phyloP scores from a whole-genome alignment of 1,140 invertebrate genomes.

The Temnothorax nylanderi region DNA sequence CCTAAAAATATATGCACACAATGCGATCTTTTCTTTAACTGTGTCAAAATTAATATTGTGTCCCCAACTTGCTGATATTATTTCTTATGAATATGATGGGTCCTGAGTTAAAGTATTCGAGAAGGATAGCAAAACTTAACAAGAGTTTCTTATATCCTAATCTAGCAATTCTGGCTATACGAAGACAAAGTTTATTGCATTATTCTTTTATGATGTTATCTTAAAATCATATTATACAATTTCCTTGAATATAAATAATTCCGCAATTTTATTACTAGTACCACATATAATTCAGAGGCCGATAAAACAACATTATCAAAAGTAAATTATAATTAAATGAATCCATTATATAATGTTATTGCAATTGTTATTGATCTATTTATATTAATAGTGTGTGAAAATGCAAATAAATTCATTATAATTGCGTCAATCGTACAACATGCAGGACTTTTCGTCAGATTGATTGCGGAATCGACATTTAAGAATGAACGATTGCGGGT shows the following conservation, averaged over 20 bases:
- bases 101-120: not conserved
- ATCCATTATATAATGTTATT: not conserved
- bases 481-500: conserved; percentile 25
- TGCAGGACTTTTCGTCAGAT: not conserved
- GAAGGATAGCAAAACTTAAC: not conserved
- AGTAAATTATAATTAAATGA: not conserved
- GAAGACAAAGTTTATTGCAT: not conserved
- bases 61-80: conserved; percentile 9
- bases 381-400: not conserved
- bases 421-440: not conserved
- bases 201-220: not conserved
- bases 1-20: not conserved
- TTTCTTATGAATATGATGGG: not conserved
- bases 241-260: conserved; percentile 9
- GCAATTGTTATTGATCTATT: not conserved
- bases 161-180: not conserved
- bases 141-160: not conserved
- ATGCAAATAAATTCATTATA: not conserved
- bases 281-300: not conserved
- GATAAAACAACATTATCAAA: not conserved
- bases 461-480: conserved; percentile 12
- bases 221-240: not conserved
- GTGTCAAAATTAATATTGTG: not conserved
- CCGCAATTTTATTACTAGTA: not conserved
- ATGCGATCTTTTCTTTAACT: not conserved